Evolutionary conservation across 2,797 vertebrate genomes (phyloP).

Genomic region (Xenopus petersii): DNA sequence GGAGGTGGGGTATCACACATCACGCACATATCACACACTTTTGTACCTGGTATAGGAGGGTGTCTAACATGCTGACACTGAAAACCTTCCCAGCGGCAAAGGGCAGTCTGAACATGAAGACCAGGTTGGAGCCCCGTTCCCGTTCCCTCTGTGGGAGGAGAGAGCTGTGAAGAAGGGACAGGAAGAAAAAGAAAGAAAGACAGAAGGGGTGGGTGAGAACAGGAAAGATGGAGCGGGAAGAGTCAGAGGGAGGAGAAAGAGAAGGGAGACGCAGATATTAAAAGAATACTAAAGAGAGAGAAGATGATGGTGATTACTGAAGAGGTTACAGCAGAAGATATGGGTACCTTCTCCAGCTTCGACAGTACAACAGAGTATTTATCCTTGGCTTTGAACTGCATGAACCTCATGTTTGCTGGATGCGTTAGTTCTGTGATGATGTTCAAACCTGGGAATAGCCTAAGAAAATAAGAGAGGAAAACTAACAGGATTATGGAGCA

Average conservation of each 20-base stretch:
- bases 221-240: background rate
- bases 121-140: constrained; percentile 79
- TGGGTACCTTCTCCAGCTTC: constrained; percentile 77
- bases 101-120: constrained; percentile 81
- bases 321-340: constrained; percentile 7
- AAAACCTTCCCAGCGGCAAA: constrained; percentile 84
- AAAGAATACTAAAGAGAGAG: background rate
- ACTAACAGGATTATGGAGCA: background rate
- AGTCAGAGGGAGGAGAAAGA: background rate
- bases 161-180: constrained; percentile 27
- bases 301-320: background rate
- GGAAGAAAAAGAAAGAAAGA: constrained; percentile 6
- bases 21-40: too few species aligned
- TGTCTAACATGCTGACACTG: constrained; percentile 83
- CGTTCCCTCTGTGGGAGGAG: constrained; percentile 71
- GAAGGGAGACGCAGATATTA: background rate
- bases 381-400: constrained; percentile 85
- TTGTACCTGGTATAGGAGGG: constrained; percentile 78
- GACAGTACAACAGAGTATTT: constrained; percentile 79
- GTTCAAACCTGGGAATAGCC: constrained; percentile 77
- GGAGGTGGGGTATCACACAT: too few species aligned
- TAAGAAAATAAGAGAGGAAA: constrained; percentile 45
- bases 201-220: too few species aligned
- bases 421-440: constrained; percentile 83
- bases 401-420: constrained; percentile 83